Percentiles rank a stretch among this genome's conserved stretches.
These are phyloP conservation scores for Monodelphis domestica DNA, from an alignment of 2,797 vertebrate species.

Conservation along the genomic window DNA sequence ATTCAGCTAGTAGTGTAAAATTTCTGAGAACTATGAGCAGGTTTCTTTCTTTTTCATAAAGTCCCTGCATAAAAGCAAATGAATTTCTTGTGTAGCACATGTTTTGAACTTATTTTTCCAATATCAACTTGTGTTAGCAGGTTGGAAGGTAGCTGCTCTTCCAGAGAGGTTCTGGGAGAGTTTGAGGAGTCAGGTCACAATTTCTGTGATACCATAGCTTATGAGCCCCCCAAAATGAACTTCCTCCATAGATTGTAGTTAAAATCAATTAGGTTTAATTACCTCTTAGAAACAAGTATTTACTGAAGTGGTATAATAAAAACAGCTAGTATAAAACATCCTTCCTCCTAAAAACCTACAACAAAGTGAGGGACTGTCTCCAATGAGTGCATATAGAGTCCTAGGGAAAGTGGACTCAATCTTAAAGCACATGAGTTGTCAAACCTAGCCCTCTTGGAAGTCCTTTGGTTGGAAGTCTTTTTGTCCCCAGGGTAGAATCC, in stretches of 20 bases:
- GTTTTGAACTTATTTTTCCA: background rate
- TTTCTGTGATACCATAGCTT: background rate
- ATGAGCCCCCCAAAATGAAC: background rate
- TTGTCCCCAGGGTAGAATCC: background rate
- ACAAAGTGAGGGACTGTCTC: background rate
- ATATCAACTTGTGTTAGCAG: background rate
- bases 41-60: background rate
- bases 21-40: background rate
- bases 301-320: background rate
- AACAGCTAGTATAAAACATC: background rate
- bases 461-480: background rate
- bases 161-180: background rate
- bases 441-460: background rate
- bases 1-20: background rate
- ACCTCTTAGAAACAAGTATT: background rate
- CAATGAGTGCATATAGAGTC: background rate
- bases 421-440: background rate
- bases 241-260: background rate
- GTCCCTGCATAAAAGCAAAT: background rate
- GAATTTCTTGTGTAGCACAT: background rate
- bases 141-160: background rate
- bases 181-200: background rate
- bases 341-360: background rate
- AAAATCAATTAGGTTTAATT: background rate
- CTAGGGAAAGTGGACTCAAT: background rate